Conservation (phyloP, 2,797 vertebrate genomes). For the Sebastes vulpes region DNA sequence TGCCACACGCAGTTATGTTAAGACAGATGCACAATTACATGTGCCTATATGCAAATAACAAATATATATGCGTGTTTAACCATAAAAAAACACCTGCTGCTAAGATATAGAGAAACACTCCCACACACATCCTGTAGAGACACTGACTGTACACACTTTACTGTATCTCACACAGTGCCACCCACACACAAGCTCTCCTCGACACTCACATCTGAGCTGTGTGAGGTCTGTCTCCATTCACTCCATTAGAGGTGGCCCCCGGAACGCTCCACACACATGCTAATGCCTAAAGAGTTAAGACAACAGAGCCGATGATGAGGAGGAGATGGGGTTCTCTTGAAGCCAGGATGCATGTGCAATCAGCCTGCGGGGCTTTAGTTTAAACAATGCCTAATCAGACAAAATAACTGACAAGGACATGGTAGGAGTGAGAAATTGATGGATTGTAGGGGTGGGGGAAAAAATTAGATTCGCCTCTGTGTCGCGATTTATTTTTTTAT, state of each 20-base stretch:
- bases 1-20: conserved; percentile 40
- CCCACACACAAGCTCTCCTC: conserved; percentile 29
- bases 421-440: conserved; percentile 36
- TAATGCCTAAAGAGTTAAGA: conserved; percentile 66
- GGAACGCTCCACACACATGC: conserved; percentile 55
- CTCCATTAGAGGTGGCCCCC: conserved; percentile 34
- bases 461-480: too few species aligned
- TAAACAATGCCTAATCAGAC: conserved; percentile 73
- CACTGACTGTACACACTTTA: neutral
- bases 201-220: conserved; percentile 39
- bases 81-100: conserved; percentile 44
- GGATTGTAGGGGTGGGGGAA: neutral
- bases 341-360: conserved; percentile 59
- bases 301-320: conserved; percentile 60
- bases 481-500: too few species aligned
- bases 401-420: conserved; percentile 62
- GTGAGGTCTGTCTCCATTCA: conserved; percentile 55
- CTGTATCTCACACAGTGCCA: conserved; percentile 28
- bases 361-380: conserved; percentile 60
- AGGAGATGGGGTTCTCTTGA: conserved; percentile 51
- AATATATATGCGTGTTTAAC: conserved; percentile 44
- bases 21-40: conserved; percentile 32
- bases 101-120: conserved; percentile 44
- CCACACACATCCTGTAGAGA: conserved; percentile 46
- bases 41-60: conserved; percentile 45